Percentiles rank a stretch among this genome's conserved stretches.
Evolutionary conservation across 2,113 vertebrate genomes (phyloP).

Genomic region (Gymnobelideus leadbeateri): DNA sequence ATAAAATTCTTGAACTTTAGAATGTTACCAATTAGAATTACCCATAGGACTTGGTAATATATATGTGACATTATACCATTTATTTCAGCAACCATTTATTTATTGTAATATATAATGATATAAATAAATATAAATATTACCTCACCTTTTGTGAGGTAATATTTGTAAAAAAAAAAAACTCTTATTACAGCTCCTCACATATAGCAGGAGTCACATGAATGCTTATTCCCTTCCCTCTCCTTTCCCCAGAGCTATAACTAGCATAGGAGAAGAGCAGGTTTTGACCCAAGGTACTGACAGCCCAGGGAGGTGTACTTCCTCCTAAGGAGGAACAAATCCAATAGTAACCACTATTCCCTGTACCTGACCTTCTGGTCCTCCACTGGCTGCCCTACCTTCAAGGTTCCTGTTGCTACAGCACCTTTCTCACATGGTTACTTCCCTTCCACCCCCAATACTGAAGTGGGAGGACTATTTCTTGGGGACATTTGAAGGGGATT

Average conservation of each 20-base stretch:
- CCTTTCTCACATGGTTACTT: too few species aligned
- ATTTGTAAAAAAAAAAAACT: not conserved
- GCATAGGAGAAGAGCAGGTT: too few species aligned
- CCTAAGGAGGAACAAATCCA: not conserved
- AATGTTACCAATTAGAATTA: not conserved
- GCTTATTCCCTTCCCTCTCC: not conserved
- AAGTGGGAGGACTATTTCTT: too few species aligned
- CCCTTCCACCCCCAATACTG: too few species aligned
- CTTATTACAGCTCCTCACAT: not conserved
- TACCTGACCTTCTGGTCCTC: not conserved
- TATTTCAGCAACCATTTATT: not conserved
- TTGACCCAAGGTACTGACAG: not conserved
- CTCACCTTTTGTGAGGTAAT: not conserved
- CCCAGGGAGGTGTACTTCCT: not conserved
- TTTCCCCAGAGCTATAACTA: not conserved
- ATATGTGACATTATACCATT: not conserved
- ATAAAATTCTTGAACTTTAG: not conserved
- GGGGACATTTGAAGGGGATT: too few species aligned
- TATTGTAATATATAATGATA: too few species aligned
- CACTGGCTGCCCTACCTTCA: not conserved
- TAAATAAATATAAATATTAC: too few species aligned
- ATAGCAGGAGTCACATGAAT: not conserved
- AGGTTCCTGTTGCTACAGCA: too few species aligned
- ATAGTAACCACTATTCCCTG: not conserved
- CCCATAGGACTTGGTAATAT: not conserved